Conservation (phyloP, 1,140 invertebrate species). For the Delia radicum region DNA sequence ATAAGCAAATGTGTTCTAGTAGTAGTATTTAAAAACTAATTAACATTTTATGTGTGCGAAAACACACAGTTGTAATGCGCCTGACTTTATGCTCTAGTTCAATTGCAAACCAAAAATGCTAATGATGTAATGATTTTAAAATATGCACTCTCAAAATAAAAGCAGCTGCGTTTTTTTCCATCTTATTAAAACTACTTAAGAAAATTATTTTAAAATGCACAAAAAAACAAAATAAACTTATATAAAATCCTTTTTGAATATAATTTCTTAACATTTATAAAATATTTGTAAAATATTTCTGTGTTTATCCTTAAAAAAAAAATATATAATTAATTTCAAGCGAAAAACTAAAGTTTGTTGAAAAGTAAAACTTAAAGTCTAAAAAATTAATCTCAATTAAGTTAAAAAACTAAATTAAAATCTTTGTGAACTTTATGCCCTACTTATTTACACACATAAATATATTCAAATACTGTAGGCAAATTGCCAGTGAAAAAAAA, state of each 20-base stretch:
- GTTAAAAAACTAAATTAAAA: background rate
- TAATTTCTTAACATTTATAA: background rate
- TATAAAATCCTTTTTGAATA: background rate
- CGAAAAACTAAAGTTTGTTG: background rate
- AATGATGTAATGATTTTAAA: background rate
- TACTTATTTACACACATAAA: too few relatives aligned
- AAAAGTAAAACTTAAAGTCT: background rate
- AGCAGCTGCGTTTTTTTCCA: background rate
- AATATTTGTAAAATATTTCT: background rate
- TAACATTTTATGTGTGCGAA: too few relatives aligned
- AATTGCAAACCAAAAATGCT: background rate
- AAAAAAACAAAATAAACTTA: background rate
- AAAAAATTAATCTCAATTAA: slow-evolving; percentile 8
- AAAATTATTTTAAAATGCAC: background rate
- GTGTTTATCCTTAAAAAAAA: too few relatives aligned
- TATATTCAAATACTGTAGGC: background rate
- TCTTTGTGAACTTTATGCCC: background rate
- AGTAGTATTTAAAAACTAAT: too few relatives aligned
- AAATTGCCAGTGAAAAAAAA: background rate
- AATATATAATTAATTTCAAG: background rate
- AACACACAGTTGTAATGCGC: too few relatives aligned
- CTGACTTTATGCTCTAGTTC: background rate
- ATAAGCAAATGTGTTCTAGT: too few relatives aligned
- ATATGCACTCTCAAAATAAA: background rate
- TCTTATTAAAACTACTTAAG: background rate